Evolutionary conservation across 2,113 vertebrate genomes (phyloP).

Genomic region (Ibidorhyncha struthersii): DNA sequence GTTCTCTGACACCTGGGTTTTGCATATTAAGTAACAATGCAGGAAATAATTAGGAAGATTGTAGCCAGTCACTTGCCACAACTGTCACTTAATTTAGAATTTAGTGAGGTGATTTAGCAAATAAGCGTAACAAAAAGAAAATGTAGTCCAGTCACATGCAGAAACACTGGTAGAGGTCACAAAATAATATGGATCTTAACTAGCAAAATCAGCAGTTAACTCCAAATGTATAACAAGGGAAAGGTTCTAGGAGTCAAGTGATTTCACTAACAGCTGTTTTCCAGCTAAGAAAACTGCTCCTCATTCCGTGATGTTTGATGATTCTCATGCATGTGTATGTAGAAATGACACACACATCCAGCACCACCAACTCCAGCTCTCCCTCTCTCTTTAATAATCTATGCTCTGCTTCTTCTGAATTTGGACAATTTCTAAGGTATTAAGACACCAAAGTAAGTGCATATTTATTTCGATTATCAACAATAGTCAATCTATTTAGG

Average conservation of each 20-base stretch:
- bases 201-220: neutral
- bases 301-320: neutral
- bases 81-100: neutral
- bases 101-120: neutral
- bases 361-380: neutral
- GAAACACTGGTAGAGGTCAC: neutral
- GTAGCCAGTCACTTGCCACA: neutral
- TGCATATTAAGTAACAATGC: neutral
- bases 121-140: neutral
- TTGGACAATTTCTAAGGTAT: neutral
- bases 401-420: neutral
- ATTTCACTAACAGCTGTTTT: neutral
- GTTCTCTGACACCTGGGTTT: neutral
- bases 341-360: neutral
- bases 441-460: neutral
- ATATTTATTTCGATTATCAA: neutral
- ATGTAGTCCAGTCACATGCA: neutral
- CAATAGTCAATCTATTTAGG: neutral
- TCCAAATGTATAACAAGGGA: neutral
- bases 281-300: neutral
- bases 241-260: neutral
- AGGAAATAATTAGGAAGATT: neutral
- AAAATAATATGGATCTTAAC: neutral
- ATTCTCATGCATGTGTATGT: neutral
- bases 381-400: neutral